Evolutionary conservation across 2,113 vertebrate species (phyloP).

Genomic region (Todiramphus saurophagus): DNA sequence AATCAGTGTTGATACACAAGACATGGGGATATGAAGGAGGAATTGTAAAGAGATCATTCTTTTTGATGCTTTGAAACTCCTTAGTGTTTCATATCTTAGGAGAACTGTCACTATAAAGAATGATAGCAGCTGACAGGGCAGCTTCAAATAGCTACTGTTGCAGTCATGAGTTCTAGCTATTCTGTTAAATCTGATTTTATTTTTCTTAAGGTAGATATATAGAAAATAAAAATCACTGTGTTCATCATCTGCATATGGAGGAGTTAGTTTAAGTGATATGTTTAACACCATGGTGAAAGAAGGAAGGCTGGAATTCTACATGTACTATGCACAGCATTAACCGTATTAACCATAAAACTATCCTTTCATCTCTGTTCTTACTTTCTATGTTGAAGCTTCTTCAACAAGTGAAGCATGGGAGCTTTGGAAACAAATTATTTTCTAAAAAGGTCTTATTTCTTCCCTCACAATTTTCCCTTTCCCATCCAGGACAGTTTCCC

Average conservation of each 20-base stretch:
- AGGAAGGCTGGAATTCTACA: neutral
- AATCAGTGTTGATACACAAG: neutral
- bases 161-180: neutral
- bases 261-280: neutral
- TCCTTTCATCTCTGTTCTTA: neutral
- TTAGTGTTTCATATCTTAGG: neutral
- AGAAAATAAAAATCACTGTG: neutral
- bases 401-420: neutral
- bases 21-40: neutral
- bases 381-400: neutral
- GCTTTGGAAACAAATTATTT: neutral
- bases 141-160: neutral
- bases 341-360: neutral
- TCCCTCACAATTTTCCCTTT: neutral
- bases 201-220: neutral
- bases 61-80: neutral
- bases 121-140: neutral
- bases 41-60: rapidly evolving
- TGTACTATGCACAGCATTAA: neutral
- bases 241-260: neutral
- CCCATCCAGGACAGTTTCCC: neutral
- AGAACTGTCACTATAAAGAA: neutral
- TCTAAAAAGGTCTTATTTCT: neutral
- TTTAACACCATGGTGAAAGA: neutral
- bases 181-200: neutral